Evolutionary conservation across 2,797 vertebrate genomes (phyloP), one percentile per base, ranked within the genome.

Genomic region (Cheirogaleus major): DNA sequence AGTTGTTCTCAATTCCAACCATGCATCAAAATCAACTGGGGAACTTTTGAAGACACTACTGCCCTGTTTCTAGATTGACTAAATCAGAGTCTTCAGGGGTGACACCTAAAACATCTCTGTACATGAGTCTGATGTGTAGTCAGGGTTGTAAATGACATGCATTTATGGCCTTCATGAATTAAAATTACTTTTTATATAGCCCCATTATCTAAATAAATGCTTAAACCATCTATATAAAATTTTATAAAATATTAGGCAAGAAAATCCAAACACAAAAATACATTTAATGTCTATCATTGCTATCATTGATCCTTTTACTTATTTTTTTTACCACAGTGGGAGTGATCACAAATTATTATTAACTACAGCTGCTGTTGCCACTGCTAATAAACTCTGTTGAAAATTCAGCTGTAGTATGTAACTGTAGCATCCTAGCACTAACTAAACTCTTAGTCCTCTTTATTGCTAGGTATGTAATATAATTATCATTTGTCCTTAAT

Each of bases 401-500:
- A 89, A 94, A 61, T 91, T 52, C 83, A 76, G 70, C 18, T 79
- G n/a, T 70, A 48, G 38, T 27, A 45, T 72, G 7, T 84, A 83
- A 57, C 8, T 89, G 27, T 61, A 63, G 52, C 41, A 61, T 91
- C 23, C 57, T 78, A 45, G 52, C 48, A 50, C 22, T 72, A 57
- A 92, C 20, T 91, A 78, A 89, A 92, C 78, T 50, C 12, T 32
- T 84, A 45, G 9, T 67, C 32, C 89, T 93, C 25, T 82, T 92
- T 93, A 76, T 87, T 67, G 63, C 5, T 82, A 87, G 81, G n/a
- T 45, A n/a, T 81, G 25, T 90, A 92, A 80, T 86, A 35, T 41
- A 45, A 72, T 95, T 90, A 80, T 59, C 14, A 27, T 79, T 94
- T 96, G 67, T 88, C 81, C 67, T 89, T 95, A 81, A 94, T 81